Conservation (phyloP, 2,113 vertebrate species). For the Cavia porcellus region DNA sequence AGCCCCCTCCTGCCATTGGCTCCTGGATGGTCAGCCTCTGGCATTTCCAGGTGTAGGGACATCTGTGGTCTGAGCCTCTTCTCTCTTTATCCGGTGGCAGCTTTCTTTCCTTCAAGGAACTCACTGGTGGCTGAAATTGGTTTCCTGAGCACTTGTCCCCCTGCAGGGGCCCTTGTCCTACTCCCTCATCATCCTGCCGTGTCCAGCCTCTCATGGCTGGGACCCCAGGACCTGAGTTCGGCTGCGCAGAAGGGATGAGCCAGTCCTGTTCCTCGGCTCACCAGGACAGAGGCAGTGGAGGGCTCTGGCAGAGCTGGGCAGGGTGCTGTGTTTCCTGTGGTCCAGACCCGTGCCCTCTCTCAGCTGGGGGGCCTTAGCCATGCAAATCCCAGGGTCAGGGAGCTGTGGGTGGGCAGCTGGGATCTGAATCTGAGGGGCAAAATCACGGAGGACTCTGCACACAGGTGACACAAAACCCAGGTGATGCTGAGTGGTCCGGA, state of each 20-base stretch:
- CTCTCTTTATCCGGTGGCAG: not conserved
- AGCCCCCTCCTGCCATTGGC: not conserved
- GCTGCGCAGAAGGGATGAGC: not conserved
- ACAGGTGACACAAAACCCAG: fast-evolving
- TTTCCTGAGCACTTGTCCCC: not conserved
- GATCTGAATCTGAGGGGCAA: not conserved
- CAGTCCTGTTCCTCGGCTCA: not conserved
- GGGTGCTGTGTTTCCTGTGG: no score
- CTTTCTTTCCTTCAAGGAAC: not conserved
- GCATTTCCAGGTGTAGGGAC: not conserved
- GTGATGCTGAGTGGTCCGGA: fast-evolving
- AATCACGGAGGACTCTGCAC: fast-evolving
- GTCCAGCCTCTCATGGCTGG: not conserved
- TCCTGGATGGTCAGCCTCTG: not conserved
- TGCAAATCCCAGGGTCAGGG: not conserved
- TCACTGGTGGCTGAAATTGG: not conserved
- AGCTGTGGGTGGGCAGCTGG: not conserved
- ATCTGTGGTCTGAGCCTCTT: no score
- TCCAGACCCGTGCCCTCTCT: not conserved
- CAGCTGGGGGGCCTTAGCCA: no score
- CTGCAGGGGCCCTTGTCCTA: fast-evolving
- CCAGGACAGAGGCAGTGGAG: not conserved
- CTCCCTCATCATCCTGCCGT: fast-evolving
- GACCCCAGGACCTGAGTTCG: not conserved
- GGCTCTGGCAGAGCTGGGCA: not conserved